Base-by-base conservation (phyloP, 1,140 invertebrate species). In the Temnothorax curvispinosus region DNA sequence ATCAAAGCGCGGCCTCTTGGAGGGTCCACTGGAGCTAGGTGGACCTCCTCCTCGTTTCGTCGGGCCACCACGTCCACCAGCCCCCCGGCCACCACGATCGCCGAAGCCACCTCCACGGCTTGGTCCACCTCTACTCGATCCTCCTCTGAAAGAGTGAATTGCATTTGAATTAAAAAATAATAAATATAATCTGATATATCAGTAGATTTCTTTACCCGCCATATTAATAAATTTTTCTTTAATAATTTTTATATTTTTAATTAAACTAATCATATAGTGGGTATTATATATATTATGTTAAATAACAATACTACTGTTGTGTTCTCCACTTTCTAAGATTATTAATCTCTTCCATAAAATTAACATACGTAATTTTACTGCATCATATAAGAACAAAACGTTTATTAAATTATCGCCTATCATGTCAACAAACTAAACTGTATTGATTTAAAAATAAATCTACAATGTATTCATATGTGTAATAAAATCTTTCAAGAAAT, bases 1-100 rank as follows among this genome's bases (percentile, higher is more conserved):
- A 84, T 95, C 95, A 47, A 95, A 95, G 88, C 95, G 92, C 0
- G 95, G 94, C 80, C 95, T 93, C 44, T 95, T 95, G 0, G 94
- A 94, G 18, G 95, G 95, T 62, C 95, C 95, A 58, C 93, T 93
- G 1, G 94, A 92, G 13, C 94, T 94, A 1, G 93, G 94, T 76
- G 94, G 94, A 7, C 94, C 94, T n/a, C 94, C 94, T 13, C 94
- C 94, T n/a, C 95, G 93, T 87, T 95, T 95, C 0, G 94, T 91
- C 7, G 94, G 94, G 9, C 93, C 94, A 38, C 94, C 94, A 11
- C 94, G 78, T 62, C 94, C 88, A 56, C 93, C 88, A 7, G 91
- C 91, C 35, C 94, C 93, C 15, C 92, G 77, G 8, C 89, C 87
- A 3, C 93, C 93, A 32, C 93, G 91, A 75, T 93, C 93, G 1